These are phyloP conservation scores for Gila orcuttii DNA, from an alignment of 2,113 vertebrate genomes.

Conservation along the genomic window DNA sequence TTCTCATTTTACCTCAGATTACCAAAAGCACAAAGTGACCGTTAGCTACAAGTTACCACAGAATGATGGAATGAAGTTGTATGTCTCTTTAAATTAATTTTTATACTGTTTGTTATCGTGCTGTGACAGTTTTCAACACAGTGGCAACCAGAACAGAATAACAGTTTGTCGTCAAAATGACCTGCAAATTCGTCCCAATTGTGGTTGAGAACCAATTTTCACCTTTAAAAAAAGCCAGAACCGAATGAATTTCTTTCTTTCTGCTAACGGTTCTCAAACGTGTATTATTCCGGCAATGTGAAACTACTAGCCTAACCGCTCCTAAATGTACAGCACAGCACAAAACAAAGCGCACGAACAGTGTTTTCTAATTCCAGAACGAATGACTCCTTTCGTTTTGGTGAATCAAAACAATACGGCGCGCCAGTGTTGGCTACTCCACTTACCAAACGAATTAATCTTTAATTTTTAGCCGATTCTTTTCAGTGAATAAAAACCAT, in stretches of 20 bases:
- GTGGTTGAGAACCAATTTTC: background rate
- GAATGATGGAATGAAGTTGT: background rate
- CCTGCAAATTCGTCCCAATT: background rate
- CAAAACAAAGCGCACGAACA: background rate
- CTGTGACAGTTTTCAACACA: background rate
- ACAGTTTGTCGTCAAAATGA: background rate
- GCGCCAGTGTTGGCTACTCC: background rate
- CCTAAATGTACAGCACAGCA: background rate
- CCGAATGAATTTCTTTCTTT: background rate
- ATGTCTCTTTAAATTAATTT: background rate
- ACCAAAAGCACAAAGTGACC: too few relatives aligned
- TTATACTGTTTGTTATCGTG: background rate
- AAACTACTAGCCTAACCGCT: too few relatives aligned
- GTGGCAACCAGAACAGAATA: background rate
- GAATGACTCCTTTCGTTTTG: background rate
- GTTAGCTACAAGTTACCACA: background rate
- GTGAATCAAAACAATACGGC: background rate
- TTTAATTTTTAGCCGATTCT: background rate
- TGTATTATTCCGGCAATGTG: background rate
- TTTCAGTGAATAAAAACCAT: background rate
- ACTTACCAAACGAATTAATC: too few relatives aligned
- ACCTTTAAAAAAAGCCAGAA: background rate
- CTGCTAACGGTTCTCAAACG: background rate
- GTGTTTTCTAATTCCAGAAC: background rate
- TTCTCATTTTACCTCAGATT: too few relatives aligned